Evolutionary conservation across 2,113 vertebrate genomes (phyloP), one percentile per base, ranked within the genome.

Genomic region (Channa argus): DNA sequence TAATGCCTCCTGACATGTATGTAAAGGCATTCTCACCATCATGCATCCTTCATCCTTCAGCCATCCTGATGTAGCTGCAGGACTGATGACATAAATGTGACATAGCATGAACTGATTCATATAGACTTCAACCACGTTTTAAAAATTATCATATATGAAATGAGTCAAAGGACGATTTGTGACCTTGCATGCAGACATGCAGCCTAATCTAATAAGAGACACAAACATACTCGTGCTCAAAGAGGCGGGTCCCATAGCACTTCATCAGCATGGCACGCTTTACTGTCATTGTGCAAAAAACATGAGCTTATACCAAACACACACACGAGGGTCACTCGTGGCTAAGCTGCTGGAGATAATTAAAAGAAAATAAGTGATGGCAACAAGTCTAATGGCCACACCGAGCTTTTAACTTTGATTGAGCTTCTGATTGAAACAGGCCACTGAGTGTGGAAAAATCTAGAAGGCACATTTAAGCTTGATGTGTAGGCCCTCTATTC

Each of bases 391-490:
- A 67, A 75, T 76, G 68, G 66, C 34, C 2, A 11, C 53, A 51
- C 52, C 33, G 65, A 59, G 38, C 51, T 59, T 24, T 74, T 36
- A 69, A 66, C 67, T 79, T 74, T 89, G 74, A 92, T 88, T 55
- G 59, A 34, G 15, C 6, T 47, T 41, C 50, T 84, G 51, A 85
- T 79, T 80, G 61, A 67, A 83, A 76, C 64, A 66, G 76, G 73
- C 72, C 77, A 67, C 71, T 33, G 58, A 82, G 74, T 86, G 88
- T 82, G 78, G 80, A 84, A 89, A 90, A 80, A 54, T 83, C 64
- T 55, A 58, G 54, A 68, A 0, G 62, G 67, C 61, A 13, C 63
- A 71, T 82, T 88, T 90, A 67, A 79, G 69, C 88, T 84, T 8
- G 59, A 80, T 83, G 79, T 68, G 45, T 76, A 67, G 67, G 71